Evolutionary conservation across 2,113 vertebrate species (phyloP).

Genomic region (Perca schrenkii): DNA sequence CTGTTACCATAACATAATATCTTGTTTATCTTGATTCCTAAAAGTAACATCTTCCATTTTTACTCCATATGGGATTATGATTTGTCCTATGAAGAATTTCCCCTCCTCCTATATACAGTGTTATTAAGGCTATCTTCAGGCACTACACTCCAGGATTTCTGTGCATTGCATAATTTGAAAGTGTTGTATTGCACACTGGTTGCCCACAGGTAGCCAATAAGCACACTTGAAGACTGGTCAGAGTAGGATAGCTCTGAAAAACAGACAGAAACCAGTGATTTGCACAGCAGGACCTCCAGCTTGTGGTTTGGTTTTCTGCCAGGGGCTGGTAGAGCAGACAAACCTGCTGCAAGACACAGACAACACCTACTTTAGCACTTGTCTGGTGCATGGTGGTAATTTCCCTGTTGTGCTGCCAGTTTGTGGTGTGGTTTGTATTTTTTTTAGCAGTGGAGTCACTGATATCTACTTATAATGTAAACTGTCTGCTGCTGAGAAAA

Average conservation of each 20-base stretch:
- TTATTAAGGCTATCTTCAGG: neutral
- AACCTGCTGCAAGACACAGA: conserved; percentile 45
- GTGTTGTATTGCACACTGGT: neutral
- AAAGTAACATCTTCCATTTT: neutral
- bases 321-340: conserved; percentile 29
- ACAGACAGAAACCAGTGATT: conserved; percentile 1
- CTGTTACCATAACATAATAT: too few relatives aligned
- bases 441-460: conserved; percentile 49
- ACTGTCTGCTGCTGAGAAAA: conserved; percentile 38
- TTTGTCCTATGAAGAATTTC: too few relatives aligned
- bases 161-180: neutral
- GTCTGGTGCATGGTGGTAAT: conserved; percentile 50
- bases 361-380: conserved; percentile 41
- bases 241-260: neutral
- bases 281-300: conserved; percentile 16
- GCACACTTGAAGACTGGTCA: neutral
- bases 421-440: conserved; percentile 16
- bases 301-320: conserved; percentile 45
- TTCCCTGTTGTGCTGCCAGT: conserved; percentile 41
- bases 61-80: neutral
- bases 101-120: neutral
- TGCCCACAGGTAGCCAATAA: neutral
- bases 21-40: neutral
- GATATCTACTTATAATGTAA: conserved; percentile 49
- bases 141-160: neutral